phyloP scores from a whole-genome alignment of 2,797 vertebrate species.

The Mormyrops boulengeri region DNA sequence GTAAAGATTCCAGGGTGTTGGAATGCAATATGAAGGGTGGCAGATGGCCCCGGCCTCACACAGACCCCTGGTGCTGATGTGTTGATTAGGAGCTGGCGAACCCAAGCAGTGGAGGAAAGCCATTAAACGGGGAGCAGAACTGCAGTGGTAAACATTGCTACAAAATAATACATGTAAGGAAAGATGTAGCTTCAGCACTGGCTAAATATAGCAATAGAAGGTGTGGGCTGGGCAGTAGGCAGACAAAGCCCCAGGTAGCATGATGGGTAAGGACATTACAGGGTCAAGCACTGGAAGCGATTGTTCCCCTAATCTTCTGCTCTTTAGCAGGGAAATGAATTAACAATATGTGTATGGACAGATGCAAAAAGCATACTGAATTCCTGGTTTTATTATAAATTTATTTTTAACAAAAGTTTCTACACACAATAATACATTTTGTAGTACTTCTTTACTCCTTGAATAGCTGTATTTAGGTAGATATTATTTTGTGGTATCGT shows the following conservation, averaged over 20 bases:
- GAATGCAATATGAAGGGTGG: not conserved
- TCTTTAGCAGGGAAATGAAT: not conserved
- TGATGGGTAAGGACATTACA: not conserved
- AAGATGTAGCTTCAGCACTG: not conserved
- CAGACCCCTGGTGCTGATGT: conserved; percentile 6
- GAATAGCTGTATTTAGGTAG: not conserved
- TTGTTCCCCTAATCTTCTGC: not conserved
- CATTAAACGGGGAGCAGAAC: not conserved
- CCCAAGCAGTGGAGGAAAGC: not conserved
- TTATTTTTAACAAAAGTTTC: not conserved
- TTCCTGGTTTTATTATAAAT: not conserved
- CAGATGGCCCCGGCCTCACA: not conserved
- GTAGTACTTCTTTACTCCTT: not conserved
- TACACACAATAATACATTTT: not conserved
- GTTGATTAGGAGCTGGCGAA: not conserved
- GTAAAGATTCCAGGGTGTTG: not conserved
- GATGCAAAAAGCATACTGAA: not conserved
- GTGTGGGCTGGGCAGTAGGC: not conserved
- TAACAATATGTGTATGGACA: not conserved
- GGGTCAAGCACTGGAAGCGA: not conserved
- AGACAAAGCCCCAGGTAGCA: not conserved
- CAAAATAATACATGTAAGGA: not conserved
- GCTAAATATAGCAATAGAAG: not conserved
- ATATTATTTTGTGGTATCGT: not conserved
- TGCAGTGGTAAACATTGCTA: not conserved